A percentile compares a stretch with the other conserved stretches of the same genome.
These are phyloP conservation scores for Aurelia aurita DNA, from an alignment of 30 jellyfish, hydroid and myxozoan species.

Conservation along the genomic window DNA sequence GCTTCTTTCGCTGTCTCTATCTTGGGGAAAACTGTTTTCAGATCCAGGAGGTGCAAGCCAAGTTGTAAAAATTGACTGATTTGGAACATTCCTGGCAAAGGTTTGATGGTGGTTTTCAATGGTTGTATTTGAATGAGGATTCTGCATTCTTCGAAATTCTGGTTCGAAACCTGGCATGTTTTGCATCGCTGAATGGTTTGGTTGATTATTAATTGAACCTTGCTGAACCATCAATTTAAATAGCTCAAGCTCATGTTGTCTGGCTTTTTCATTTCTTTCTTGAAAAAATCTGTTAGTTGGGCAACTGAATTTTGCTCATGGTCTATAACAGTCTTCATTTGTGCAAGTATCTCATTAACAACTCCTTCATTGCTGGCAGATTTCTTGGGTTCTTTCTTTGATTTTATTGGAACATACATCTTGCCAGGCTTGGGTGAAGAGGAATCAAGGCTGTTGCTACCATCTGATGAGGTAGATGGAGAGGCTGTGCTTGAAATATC, in stretches of 20 bases:
- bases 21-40: conserved; percentile 30
- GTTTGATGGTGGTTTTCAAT: conserved; percentile 34
- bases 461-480: conserved; percentile 40
- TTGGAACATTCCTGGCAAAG: conserved; percentile 18
- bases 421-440: conserved; percentile 38
- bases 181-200: conserved; percentile 40
- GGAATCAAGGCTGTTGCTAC: conserved; percentile 23
- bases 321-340: conserved; percentile 37
- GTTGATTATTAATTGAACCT: conserved; percentile 12
- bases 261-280: conserved; percentile 55
- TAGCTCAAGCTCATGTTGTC: conserved; percentile 41
- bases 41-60: conserved; percentile 53
- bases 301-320: conserved; percentile 40
- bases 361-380: conserved; percentile 55
- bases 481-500: conserved; percentile 15
- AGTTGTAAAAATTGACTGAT: conserved; percentile 14
- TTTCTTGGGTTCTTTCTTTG: conserved; percentile 10
- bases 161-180: conserved; percentile 37
- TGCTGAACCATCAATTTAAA: conserved; percentile 36
- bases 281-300: conserved; percentile 34
- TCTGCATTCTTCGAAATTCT: conserved; percentile 41
- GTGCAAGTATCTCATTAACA: conserved; percentile 34
- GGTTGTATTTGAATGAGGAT: conserved; percentile 29
- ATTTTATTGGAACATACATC: conserved; percentile 36
- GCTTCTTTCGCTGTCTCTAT: conserved; percentile 33